phyloP scores from a whole-genome alignment of 1,140 invertebrate genomes.

The Aphelinus certus region DNA sequence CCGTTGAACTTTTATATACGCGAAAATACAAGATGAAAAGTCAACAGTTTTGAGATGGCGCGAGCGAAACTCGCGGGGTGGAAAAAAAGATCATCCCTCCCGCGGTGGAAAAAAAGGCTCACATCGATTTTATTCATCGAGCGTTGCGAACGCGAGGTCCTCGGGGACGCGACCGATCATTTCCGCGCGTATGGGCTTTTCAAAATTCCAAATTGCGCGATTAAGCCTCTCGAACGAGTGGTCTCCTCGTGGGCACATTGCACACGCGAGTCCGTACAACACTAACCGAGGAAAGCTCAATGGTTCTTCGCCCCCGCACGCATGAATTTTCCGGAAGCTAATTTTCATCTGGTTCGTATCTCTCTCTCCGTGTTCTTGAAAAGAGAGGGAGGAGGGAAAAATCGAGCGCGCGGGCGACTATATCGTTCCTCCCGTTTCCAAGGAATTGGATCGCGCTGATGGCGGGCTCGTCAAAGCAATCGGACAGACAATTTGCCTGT shows the following conservation, averaged over 20 bases:
- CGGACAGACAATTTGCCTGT: neutral
- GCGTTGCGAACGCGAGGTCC: no score
- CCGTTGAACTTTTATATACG: no score
- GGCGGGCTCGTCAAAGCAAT: neutral
- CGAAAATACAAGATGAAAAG: no score
- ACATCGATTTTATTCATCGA: no score
- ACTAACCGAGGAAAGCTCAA: slow-evolving; percentile 10
- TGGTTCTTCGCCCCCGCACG: neutral
- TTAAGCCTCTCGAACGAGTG: neutral
- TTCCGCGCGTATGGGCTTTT: no score
- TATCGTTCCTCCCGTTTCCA: neutral
- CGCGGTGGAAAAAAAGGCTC: no score
- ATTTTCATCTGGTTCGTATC: slow-evolving; percentile 18
- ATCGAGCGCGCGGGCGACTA: neutral
- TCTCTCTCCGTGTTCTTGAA: neutral
- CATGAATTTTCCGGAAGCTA: slow-evolving; percentile 7
- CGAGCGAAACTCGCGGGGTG: no score
- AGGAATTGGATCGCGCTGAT: neutral
- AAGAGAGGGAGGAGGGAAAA: slow-evolving; percentile 5
- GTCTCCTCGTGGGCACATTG: neutral
- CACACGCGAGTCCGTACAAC: neutral
- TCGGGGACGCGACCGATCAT: no score
- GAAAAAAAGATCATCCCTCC: no score
- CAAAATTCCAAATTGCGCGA: neutral
- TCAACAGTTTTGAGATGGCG: no score